phyloP scores from a whole-genome alignment of 2,797 vertebrate genomes.

The Sebastes wilsoni region DNA sequence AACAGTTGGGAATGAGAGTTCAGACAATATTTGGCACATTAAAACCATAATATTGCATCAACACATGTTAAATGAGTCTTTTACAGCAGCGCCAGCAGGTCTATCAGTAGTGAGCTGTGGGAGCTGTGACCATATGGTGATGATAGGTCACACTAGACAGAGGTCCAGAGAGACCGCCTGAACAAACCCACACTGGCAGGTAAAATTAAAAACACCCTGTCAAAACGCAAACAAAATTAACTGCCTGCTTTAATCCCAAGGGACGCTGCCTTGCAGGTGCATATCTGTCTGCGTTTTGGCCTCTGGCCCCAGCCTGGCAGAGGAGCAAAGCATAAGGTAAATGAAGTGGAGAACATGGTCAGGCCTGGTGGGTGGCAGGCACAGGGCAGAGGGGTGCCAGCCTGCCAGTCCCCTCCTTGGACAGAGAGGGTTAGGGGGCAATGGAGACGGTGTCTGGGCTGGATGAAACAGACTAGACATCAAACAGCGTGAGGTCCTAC shows the following conservation, averaged over 20 bases:
- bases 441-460: slow-evolving; percentile 50
- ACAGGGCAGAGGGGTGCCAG: slow-evolving; percentile 61
- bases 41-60: slow-evolving; percentile 27
- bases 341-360: slow-evolving; percentile 73
- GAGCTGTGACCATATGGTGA: slow-evolving; percentile 62
- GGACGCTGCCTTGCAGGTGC: slow-evolving; percentile 49
- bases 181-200: slow-evolving; percentile 67
- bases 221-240: slow-evolving; percentile 71
- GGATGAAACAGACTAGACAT: slow-evolving; percentile 64
- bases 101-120: slow-evolving; percentile 33
- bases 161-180: slow-evolving; percentile 57
- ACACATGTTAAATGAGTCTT: slow-evolving; percentile 61
- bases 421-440: slow-evolving; percentile 64
- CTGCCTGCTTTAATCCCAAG: slow-evolving; percentile 63
- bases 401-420: slow-evolving; percentile 52
- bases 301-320: slow-evolving; percentile 58
- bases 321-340: slow-evolving; percentile 70
- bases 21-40: background rate
- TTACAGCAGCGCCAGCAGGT: slow-evolving; percentile 21
- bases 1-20: background rate
- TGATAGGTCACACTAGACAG: slow-evolving; percentile 64
- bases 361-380: slow-evolving; percentile 65
- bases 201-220: slow-evolving; percentile 75
- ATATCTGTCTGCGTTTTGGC: slow-evolving; percentile 56
- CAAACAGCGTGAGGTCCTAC: slow-evolving; percentile 55